Evolutionary conservation across 2,797 vertebrate genomes (phyloP).

Genomic region (Gymnothorax reevesii): DNA sequence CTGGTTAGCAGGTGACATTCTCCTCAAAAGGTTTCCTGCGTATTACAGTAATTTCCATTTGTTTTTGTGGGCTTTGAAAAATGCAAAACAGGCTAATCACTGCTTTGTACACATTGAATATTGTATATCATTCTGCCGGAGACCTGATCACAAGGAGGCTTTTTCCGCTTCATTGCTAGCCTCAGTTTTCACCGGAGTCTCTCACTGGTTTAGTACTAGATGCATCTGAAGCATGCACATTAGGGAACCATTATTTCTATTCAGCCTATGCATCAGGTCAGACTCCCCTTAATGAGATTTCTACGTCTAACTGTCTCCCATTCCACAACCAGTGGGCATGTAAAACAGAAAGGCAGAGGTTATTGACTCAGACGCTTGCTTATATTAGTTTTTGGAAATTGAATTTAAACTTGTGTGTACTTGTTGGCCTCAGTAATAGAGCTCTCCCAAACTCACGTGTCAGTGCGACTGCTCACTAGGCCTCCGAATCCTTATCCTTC

Average conservation of each 20-base stretch:
- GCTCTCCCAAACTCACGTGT: neutral
- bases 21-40: neutral
- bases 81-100: slow-evolving; percentile 11
- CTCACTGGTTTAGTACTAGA: neutral
- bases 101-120: slow-evolving; percentile 17
- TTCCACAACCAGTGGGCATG: slow-evolving; percentile 63
- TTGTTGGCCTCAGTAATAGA: slow-evolving; percentile 19
- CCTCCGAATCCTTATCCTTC: neutral
- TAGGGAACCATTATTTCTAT: slow-evolving; percentile 59
- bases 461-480: neutral
- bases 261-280: slow-evolving; percentile 65
- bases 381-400: slow-evolving; percentile 60
- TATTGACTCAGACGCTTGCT: slow-evolving; percentile 56
- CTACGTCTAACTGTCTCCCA: slow-evolving; percentile 56
- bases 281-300: slow-evolving; percentile 66
- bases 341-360: slow-evolving; percentile 55
- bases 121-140: slow-evolving; percentile 12
- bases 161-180: neutral
- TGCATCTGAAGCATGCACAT: slow-evolving; percentile 34
- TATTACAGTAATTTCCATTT: neutral
- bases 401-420: slow-evolving; percentile 41
- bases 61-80: neutral
- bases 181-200: slow-evolving; percentile 7
- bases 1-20: neutral
- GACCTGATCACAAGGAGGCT: slow-evolving; percentile 11